phyloP scores from a whole-genome alignment of 2,888 invertebrate genomes.

The Chromoteleia sp. region DNA sequence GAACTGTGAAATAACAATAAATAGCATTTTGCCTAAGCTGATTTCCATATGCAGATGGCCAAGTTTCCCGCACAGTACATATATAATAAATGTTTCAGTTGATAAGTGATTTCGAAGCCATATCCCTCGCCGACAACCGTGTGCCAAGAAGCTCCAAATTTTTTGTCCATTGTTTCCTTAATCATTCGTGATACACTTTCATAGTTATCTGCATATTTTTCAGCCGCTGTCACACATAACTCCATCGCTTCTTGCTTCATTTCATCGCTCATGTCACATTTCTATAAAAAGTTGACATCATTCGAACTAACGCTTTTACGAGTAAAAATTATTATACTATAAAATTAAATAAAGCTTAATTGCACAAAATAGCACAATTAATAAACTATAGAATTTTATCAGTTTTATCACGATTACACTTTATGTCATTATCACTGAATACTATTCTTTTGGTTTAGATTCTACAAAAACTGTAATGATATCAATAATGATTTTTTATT shows the following conservation, averaged over 20 bases:
- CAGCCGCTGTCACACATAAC: slow-evolving; percentile 88
- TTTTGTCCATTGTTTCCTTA: slow-evolving; percentile 89
- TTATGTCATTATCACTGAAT: no score
- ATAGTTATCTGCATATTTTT: slow-evolving; percentile 88
- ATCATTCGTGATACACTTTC: slow-evolving; percentile 88
- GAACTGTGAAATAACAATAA: not conserved
- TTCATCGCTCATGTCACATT: slow-evolving; percentile 88
- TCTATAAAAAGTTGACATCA: slow-evolving; percentile 75
- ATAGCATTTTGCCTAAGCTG: slow-evolving; percentile 79
- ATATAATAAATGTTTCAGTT: slow-evolving; percentile 87
- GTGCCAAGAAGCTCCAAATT: slow-evolving; percentile 89
- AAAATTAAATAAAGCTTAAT: no score
- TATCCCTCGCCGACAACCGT: slow-evolving; percentile 89
- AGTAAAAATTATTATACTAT: no score
- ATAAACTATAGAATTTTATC: no score
- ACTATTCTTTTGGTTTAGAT: no score
- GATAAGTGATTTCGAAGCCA: slow-evolving; percentile 89
- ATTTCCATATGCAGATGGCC: slow-evolving; percentile 89
- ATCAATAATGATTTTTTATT: no score
- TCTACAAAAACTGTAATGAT: no score
- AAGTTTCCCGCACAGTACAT: slow-evolving; percentile 88
- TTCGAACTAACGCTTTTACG: no score
- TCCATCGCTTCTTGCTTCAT: slow-evolving; percentile 89
- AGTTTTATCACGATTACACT: no score
- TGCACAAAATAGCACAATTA: no score